Conservation (phyloP, 2,888 invertebrate genomes). For the Aspidapion aeneum region DNA sequence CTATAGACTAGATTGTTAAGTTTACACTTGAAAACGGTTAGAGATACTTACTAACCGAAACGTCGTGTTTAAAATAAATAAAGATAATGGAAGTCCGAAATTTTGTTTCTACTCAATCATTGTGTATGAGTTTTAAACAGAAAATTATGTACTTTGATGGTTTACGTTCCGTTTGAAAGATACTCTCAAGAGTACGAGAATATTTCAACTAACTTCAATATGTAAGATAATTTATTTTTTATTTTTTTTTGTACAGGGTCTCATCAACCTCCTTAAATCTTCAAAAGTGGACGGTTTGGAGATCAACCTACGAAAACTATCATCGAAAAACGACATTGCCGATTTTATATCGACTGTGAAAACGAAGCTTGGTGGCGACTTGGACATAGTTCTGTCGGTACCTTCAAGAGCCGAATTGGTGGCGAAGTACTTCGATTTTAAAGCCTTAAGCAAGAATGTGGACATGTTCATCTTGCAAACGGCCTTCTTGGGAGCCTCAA, state of each 20-base stretch:
- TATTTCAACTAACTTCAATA: too few relatives aligned
- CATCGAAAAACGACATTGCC: slow-evolving; percentile 45
- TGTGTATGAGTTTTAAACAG: too few relatives aligned
- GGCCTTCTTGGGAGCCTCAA: slow-evolving; percentile 60
- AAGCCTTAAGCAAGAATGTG: slow-evolving; percentile 60
- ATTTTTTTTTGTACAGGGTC: slow-evolving; percentile 48
- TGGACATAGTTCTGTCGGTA: slow-evolving; percentile 58
- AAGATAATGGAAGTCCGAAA: not conserved
- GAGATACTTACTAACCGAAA: too few relatives aligned
- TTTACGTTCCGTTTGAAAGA: too few relatives aligned
- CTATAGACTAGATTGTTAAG: too few relatives aligned
- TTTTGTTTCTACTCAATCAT: too few relatives aligned
- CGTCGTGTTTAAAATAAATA: not conserved
- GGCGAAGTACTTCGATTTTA: slow-evolving; percentile 69
- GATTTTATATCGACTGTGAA: slow-evolving; percentile 54
- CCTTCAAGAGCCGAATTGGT: slow-evolving; percentile 62
- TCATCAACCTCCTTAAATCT: slow-evolving; percentile 40
- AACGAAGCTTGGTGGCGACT: slow-evolving; percentile 49
- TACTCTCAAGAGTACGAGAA: too few relatives aligned
- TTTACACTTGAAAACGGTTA: too few relatives aligned
- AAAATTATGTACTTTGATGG: too few relatives aligned
- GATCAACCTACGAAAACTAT: slow-evolving; percentile 41
- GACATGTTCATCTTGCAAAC: slow-evolving; percentile 67
- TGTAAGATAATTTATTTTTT: too few relatives aligned
- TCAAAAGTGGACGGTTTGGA: slow-evolving; percentile 44